Percentiles rank a stretch among this genome's conserved stretches.
These are phyloP conservation scores for Galerucella pusilla DNA, from an alignment of 2,888 invertebrate genomes.

Conservation along the genomic window DNA sequence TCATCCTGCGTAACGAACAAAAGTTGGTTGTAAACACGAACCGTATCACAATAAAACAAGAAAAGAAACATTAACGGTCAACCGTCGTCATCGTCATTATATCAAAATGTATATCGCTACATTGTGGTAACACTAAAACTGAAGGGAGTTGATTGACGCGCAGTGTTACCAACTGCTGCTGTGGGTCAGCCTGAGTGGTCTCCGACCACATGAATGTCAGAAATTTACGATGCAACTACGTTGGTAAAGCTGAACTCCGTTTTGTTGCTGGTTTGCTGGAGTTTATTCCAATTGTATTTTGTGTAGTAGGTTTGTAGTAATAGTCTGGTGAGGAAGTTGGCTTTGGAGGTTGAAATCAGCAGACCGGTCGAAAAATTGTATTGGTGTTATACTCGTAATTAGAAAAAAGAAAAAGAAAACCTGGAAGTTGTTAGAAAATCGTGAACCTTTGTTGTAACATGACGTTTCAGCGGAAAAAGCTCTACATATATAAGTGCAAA, in stretches of 20 bases:
- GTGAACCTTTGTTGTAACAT: too few relatives aligned
- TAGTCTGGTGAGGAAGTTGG: too few relatives aligned
- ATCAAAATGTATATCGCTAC: slow-evolving; percentile 15
- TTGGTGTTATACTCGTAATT: too few relatives aligned
- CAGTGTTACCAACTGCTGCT: slow-evolving; percentile 43
- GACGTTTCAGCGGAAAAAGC: too few relatives aligned
- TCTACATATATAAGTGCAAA: too few relatives aligned
- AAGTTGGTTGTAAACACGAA: slow-evolving; percentile 31
- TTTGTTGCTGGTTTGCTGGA: not conserved
- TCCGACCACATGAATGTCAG: slow-evolving; percentile 20
- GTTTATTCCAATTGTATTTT: not conserved
- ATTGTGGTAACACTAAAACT: slow-evolving; percentile 25
- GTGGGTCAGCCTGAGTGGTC: slow-evolving; percentile 38
- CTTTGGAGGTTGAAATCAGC: too few relatives aligned
- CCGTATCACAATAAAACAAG: slow-evolving; percentile 27
- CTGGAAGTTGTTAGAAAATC: too few relatives aligned
- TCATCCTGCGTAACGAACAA: slow-evolving; percentile 25
- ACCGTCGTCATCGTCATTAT: slow-evolving; percentile 15
- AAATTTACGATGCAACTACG: slow-evolving; percentile 12
- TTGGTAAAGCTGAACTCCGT: not conserved
- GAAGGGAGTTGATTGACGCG: slow-evolving; percentile 42
- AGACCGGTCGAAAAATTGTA: too few relatives aligned
- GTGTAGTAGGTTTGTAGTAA: too few relatives aligned
- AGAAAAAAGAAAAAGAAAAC: too few relatives aligned
- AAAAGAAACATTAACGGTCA: slow-evolving; percentile 31